A percentile compares a stretch with the other conserved stretches of the same genome.
phyloP scores from a whole-genome alignment of 2,888 invertebrate genomes.

The Archaeoteleia sp. region DNA sequence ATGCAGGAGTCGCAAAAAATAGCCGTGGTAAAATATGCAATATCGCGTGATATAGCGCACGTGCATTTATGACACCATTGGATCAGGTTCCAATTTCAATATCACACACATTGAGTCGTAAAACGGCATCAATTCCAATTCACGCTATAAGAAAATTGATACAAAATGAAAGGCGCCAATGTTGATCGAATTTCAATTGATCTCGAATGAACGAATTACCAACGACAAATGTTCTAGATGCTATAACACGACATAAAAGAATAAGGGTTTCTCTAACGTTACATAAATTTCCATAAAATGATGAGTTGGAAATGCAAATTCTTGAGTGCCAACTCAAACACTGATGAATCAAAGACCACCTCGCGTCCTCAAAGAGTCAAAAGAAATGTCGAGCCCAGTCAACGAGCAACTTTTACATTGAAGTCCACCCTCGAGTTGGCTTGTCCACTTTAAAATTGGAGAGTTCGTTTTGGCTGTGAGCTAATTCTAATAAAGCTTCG shows the following conservation, averaged over 20 bases:
- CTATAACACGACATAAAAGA: too few relatives aligned
- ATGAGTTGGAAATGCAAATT: not conserved
- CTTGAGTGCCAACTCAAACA: not conserved
- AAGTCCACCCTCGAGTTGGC: conserved; percentile 4
- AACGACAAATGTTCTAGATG: too few relatives aligned
- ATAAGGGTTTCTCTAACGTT: too few relatives aligned
- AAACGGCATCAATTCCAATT: too few relatives aligned
- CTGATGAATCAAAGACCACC: conserved; percentile 2
- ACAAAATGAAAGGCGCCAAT: too few relatives aligned
- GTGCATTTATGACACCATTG: not conserved
- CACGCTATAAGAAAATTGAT: too few relatives aligned
- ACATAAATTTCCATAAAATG: not conserved
- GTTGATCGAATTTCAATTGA: too few relatives aligned
- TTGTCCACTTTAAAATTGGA: conserved; percentile 20
- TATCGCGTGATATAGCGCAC: conserved; percentile 5
- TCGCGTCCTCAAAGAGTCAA: conserved; percentile 8
- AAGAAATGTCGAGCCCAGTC: conserved; percentile 8
- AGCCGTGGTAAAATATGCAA: conserved; percentile 2
- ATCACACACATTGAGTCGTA: too few relatives aligned
- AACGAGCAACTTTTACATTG: conserved; percentile 12
- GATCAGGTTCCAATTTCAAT: too few relatives aligned
- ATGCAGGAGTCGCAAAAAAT: conserved; percentile 16
- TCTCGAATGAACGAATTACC: too few relatives aligned
- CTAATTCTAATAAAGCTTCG: conserved; percentile 19
- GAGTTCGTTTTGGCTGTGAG: conserved; percentile 18